Base-by-base conservation (phyloP, 2,113 vertebrate species). In the Halcyon malimbica region DNA sequence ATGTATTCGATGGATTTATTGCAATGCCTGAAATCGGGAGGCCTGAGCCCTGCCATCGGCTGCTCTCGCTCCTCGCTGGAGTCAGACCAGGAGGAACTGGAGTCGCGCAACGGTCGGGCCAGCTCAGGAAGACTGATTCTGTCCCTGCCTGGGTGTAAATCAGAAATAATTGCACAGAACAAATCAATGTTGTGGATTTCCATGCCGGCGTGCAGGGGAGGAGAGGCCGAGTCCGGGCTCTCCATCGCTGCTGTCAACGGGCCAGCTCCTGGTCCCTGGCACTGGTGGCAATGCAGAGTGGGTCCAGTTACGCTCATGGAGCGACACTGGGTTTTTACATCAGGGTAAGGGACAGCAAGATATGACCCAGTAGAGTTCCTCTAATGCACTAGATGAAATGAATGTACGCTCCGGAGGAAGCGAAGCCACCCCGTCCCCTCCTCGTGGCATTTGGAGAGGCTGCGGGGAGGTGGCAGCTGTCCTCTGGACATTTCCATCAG, bases 361-460 rank as follows among this genome's bases (percentile, higher is more conserved):
- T 28, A 29, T 5, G 65, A 48, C 53, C 46, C 69, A 1, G 29
- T 3, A 15, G 20, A 39, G 39, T 19, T 42, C 77, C 39, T 83
- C 11, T n/a, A 35, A 54, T 91, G 95, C 95, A 95, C 95, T 74
- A 23, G 78, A 74, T 89, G 77, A 93, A 75, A 74, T 80, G 95
- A 93, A 96, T 96, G 95, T 87, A 89, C 0, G 0, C 26, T 42
- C 60, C 0, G 1, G 78, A 39, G 67, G 42, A 14, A 11, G 24
- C 1, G 1, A 65, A 62, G 75, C 35, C 18, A 8, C 69, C 18
- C 37, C 54, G 15, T 18, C 35, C 0, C 0, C 48, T 46, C 64
- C 0, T 0, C 20, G 11, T 24, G 71, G 37, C 33, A 2, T 37
- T 2, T 63, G 77, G 46, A 67, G 51, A 19, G 11, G 26, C 29